Evolutionary conservation across 2,113 vertebrate genomes (phyloP).

Genomic region (Cathartes aura): DNA sequence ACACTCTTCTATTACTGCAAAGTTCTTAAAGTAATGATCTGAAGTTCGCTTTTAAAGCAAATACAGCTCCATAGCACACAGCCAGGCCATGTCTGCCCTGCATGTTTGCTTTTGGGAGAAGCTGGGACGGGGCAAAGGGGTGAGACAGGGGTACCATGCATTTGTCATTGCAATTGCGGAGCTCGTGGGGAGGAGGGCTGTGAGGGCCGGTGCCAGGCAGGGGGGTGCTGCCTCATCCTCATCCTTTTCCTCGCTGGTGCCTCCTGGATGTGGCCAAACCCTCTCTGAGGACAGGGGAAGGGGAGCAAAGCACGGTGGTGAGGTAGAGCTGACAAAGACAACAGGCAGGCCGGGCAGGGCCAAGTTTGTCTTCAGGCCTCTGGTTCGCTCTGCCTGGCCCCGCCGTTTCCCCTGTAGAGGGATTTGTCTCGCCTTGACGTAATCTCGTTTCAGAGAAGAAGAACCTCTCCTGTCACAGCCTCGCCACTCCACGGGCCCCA

Average conservation of each 20-base stretch:
- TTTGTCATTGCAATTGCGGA: background rate
- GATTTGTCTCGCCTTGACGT: background rate
- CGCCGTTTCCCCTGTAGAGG: rapidly evolving
- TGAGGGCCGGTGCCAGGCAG: background rate
- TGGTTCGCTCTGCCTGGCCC: background rate
- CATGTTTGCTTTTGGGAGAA: background rate
- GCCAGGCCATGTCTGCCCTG: background rate
- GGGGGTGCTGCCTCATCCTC: background rate
- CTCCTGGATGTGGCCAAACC: background rate
- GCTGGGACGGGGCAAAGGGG: background rate
- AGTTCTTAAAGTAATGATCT: background rate
- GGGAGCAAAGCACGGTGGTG: background rate
- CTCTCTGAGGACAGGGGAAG: background rate
- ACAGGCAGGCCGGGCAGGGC: background rate
- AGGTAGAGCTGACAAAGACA: background rate
- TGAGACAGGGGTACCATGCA: rapidly evolving
- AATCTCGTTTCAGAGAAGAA: rapidly evolving
- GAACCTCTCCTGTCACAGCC: background rate
- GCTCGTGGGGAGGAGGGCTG: background rate
- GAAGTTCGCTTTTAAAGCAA: background rate
- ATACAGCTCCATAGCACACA: rapidly evolving
- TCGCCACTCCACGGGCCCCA: background rate
- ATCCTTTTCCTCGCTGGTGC: background rate
- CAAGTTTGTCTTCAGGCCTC: rapidly evolving
- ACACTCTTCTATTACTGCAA: background rate